phyloP scores from a whole-genome alignment of 2,113 vertebrate species.

The Peucedramus taeniatus region DNA sequence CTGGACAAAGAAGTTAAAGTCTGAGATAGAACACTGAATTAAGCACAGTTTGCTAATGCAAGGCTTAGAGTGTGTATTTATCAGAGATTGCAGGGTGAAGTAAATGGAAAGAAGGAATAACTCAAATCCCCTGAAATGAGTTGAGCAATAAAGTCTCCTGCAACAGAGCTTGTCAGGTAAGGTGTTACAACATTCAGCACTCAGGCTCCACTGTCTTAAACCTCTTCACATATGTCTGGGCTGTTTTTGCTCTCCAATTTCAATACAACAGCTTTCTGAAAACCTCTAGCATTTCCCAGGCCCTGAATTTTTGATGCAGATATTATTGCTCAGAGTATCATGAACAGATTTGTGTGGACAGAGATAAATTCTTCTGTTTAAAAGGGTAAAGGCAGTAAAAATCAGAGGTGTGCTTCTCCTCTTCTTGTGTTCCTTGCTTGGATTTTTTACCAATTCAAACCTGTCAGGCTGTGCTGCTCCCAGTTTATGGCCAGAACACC shows the following conservation, averaged over 20 bases:
- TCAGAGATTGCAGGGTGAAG: not conserved
- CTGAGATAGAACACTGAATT: rapidly evolving
- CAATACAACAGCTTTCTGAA: not conserved
- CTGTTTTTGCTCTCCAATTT: not conserved
- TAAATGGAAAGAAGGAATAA: not conserved
- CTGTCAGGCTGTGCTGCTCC: not conserved
- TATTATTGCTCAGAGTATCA: rapidly evolving
- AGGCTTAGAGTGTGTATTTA: not conserved
- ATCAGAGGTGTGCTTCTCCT: rapidly evolving
- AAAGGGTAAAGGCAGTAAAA: not conserved
- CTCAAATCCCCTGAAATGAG: not conserved
- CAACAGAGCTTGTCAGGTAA: not conserved
- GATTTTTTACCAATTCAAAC: not conserved
- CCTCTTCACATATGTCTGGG: rapidly evolving
- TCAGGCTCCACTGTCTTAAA: not conserved
- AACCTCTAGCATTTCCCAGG: not conserved
- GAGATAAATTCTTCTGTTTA: not conserved
- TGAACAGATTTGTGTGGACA: not conserved
- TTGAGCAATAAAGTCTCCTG: not conserved
- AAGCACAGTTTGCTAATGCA: not conserved
- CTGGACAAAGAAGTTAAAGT: no score
- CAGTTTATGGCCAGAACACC: not conserved
- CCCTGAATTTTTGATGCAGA: not conserved
- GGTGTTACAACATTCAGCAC: no score
- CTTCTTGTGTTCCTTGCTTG: not conserved